Base-by-base conservation (phyloP, 2,888 invertebrate genomes). In the Minunthozetes semirufus region DNA sequence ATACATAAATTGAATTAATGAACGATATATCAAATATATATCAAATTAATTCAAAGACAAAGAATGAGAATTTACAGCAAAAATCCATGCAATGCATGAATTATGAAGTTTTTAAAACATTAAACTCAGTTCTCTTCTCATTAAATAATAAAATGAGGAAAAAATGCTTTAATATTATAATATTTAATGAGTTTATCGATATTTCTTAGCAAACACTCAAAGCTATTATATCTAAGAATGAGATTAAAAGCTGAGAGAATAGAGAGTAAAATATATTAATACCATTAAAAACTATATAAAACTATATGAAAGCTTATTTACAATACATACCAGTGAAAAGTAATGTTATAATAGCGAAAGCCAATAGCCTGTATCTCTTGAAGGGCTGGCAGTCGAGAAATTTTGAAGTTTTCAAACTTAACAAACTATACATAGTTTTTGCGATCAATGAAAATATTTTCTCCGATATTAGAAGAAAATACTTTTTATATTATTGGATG, bases 1-100 rank as follows among this genome's bases (percentile, higher is more conserved):
- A 48, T n/a, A n/a, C 17, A 61, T 61, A 61, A 61, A 61, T 61
- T 61, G 61, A 61, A 61, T 61, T 61, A 61, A 61, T 61, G 61
- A 61, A 13, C 29, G 61, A 61, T 61, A 61, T 29, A 27, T 29
- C n/a, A 53, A n/a, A 17, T 48, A 48, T 48, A 48, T 29, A 27
- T 29, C n/a, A 53, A n/a, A 17, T 48, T 8, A 8, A 48, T 48
- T 48, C 2, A n/a, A 53, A n/a, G 53, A 19, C n/a, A 53, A 8
- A 53, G 27, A 61, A 25, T 22, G 25, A 56, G 25, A 61, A 27
- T 61, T 61, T 27, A 61, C 61, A 27, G 25, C 61, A 61, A 61
- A 17, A 61, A 29, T 29, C 29, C 61, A 61, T 61, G 61, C 61
- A 25, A 61, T 61, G 1, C n/a, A 13, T 6, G 19, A 25, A 61